Percentiles rank a stretch among this genome's conserved stretches.
These are phyloP conservation scores for Phalera bucephala DNA, from an alignment of 2,888 invertebrate genomes.

Conservation along the genomic window DNA sequence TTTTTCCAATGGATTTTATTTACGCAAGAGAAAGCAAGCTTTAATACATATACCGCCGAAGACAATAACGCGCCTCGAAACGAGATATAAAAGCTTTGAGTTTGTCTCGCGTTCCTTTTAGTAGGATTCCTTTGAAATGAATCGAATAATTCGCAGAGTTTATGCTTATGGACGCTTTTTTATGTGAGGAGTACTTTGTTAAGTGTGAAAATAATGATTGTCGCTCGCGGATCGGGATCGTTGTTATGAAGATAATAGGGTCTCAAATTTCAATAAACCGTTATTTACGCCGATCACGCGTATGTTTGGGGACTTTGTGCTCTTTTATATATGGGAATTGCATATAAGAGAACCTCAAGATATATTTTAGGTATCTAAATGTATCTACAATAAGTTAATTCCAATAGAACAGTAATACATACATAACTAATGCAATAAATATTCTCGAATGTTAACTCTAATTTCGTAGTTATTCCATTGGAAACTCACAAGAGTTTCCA, in stretches of 20 bases:
- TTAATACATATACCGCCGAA: conserved; percentile 79
- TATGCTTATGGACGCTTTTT: conserved; percentile 67
- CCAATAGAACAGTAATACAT: too few relatives aligned
- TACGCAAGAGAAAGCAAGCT: conserved; percentile 81
- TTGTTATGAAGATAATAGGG: conserved; percentile 38
- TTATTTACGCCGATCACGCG: conserved; percentile 16
- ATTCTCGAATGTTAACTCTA: too few relatives aligned
- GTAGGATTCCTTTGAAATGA: conserved; percentile 81
- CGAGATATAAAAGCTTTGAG: conserved; percentile 83
- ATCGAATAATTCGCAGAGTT: conserved; percentile 80
- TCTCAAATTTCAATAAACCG: conserved; percentile 35
- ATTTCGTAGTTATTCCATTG: too few relatives aligned
- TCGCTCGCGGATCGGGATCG: conserved; percentile 34
- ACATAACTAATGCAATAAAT: too few relatives aligned
- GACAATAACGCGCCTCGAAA: conserved; percentile 79
- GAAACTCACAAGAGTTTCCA: too few relatives aligned
- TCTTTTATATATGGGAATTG: too few relatives aligned
- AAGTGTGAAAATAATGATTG: conserved; percentile 61
- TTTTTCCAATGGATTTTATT: conserved; percentile 78
- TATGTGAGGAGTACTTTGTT: conserved; percentile 62
- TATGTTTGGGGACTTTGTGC: conserved; percentile 11
- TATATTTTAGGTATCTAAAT: too few relatives aligned
- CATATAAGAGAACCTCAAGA: too few relatives aligned
- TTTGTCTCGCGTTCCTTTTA: conserved; percentile 78
- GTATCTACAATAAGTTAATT: too few relatives aligned